Conservation (phyloP, 2,888 invertebrate genomes). For the Dilophus febrilis region DNA sequence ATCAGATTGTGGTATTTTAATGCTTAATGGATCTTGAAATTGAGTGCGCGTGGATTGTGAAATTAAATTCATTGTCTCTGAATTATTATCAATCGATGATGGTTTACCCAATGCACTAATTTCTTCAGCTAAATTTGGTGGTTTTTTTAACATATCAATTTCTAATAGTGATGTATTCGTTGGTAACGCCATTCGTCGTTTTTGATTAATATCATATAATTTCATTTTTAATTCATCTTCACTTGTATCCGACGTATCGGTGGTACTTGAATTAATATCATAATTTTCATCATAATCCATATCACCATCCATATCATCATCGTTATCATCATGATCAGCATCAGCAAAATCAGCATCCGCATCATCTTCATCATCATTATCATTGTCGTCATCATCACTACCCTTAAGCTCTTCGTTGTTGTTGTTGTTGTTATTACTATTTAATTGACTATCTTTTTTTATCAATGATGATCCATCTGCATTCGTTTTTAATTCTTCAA, state of each 20-base stretch:
- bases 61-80: no score
- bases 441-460: background rate
- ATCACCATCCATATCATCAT: background rate
- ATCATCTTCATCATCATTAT: no score
- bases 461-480: no score
- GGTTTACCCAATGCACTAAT: constrained; percentile 2
- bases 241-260: constrained; percentile 9
- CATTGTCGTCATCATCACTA: no score
- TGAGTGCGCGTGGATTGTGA: no score
- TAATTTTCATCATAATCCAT: background rate
- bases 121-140: constrained; percentile 1
- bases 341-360: no score
- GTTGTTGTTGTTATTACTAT: background rate
- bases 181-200: background rate
- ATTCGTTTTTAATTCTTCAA: constrained; percentile 1
- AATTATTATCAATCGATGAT: background rate
- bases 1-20: no score
- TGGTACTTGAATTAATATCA: constrained; percentile 4
- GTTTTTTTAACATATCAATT: background rate
- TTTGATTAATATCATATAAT: background rate
- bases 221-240: constrained; percentile 4
- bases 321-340: background rate
- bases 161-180: no score
- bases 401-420: background rate
- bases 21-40: no score